Evolutionary conservation across 2,797 vertebrate species (phyloP).

Genomic region (Macropodus opercularis): DNA sequence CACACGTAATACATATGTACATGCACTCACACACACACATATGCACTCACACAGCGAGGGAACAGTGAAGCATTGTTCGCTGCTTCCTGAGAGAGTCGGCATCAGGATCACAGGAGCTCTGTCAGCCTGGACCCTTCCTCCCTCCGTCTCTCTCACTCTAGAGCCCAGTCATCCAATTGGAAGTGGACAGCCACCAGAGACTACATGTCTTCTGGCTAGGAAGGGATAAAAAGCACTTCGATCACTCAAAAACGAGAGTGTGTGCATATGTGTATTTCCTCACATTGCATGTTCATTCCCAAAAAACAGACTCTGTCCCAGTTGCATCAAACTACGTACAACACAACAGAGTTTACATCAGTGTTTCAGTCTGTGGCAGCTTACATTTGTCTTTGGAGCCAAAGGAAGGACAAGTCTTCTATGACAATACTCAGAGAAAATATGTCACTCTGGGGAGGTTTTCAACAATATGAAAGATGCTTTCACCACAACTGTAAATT

Average conservation of each 20-base stretch:
- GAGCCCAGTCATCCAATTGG: conserved; percentile 40
- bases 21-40: conserved; percentile 18
- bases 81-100: conserved; percentile 72
- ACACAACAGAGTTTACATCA: conserved; percentile 9
- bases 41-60: conserved; percentile 36
- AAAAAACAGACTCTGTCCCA: conserved; percentile 18
- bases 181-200: conserved; percentile 29
- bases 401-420: conserved; percentile 12
- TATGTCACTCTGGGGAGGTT: conserved; percentile 2
- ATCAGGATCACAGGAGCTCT: conserved; percentile 66
- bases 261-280: conserved; percentile 13
- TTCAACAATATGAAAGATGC: conserved; percentile 5
- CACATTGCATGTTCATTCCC: conserved; percentile 5
- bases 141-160: background rate
- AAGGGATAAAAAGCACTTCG: background rate
- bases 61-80: conserved; percentile 76
- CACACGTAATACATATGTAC: conserved; percentile 24
- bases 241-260: conserved; percentile 8
- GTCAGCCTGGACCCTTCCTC: conserved; percentile 52
- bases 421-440: conserved; percentile 16
- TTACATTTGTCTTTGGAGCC: conserved; percentile 3
- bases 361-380: conserved; percentile 38
- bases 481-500: background rate
- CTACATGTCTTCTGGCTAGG: conserved; percentile 22
- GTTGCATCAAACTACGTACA: conserved; percentile 8